Percentiles rank a stretch among this genome's conserved stretches.
These are phyloP conservation scores for Diceros bicornis DNA, from an alignment of 2,797 vertebrate genomes.

Conservation along the genomic window DNA sequence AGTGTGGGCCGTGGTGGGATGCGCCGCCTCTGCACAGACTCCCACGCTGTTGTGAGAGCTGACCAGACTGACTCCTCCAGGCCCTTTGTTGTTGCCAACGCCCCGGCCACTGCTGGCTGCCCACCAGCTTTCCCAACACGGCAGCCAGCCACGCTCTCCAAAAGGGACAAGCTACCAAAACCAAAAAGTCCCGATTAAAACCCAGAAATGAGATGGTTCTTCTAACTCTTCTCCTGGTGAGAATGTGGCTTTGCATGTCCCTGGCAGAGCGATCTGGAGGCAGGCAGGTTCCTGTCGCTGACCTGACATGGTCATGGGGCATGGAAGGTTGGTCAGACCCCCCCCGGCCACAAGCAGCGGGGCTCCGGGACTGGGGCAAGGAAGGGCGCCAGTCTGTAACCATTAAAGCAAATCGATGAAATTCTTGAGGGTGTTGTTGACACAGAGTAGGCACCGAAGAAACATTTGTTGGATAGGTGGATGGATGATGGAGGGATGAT, in stretches of 20 bases:
- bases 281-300: no score
- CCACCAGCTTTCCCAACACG: neutral
- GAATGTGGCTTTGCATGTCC: neutral
- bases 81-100: no score
- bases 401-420: neutral
- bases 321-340: neutral
- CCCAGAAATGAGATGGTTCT: neutral
- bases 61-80: no score
- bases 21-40: neutral
- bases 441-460: no score
- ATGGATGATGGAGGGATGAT: neutral
- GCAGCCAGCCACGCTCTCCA: neutral
- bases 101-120: no score
- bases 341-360: neutral
- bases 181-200: neutral
- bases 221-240: neutral
- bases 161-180: neutral
- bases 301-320: neutral
- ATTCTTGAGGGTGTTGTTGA: neutral
- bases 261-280: no score
- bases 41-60: no score
- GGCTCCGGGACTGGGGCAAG: neutral
- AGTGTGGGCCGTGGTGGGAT: neutral
- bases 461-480: neutral
- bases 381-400: fast-evolving